phyloP scores from a whole-genome alignment of 2,888 invertebrate species.

The Chrysolina americana region DNA sequence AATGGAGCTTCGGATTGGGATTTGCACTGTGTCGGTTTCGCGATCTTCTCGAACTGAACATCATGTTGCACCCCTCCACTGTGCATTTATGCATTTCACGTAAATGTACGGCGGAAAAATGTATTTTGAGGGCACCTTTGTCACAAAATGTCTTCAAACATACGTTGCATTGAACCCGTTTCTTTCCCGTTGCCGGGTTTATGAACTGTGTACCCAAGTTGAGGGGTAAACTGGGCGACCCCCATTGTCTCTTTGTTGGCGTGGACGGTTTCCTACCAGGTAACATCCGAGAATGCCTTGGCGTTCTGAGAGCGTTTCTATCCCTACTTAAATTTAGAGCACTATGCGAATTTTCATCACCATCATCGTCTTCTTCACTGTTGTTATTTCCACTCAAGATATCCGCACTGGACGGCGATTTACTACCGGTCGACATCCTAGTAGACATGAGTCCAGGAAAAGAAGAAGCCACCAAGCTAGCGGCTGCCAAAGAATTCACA shows the following conservation, averaged over 20 bases:
- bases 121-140: slow-evolving; percentile 99
- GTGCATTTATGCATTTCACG: slow-evolving; percentile 99
- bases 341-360: slow-evolving; percentile 75
- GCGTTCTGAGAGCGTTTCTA: slow-evolving; percentile 69
- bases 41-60: slow-evolving; percentile 97
- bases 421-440: slow-evolving; percentile 71
- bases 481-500: slow-evolving; percentile 72
- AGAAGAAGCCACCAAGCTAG: slow-evolving; percentile 77
- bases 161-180: slow-evolving; percentile 97
- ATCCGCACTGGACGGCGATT: slow-evolving; percentile 68
- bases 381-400: slow-evolving; percentile 67
- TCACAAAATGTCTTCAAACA: slow-evolving; percentile 99
- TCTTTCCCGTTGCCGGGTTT: slow-evolving; percentile 94
- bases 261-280: slow-evolving; percentile 78
- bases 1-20: slow-evolving; percentile 98
- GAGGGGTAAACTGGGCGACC: slow-evolving; percentile 82
- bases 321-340: slow-evolving; percentile 78
- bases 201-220: slow-evolving; percentile 92
- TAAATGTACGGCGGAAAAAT: slow-evolving; percentile 98
- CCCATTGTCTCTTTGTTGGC: slow-evolving; percentile 86
- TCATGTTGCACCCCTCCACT: slow-evolving; percentile 98
- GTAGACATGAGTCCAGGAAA: slow-evolving; percentile 75
- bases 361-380: slow-evolving; percentile 74
- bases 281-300: slow-evolving; percentile 66
- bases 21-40: slow-evolving; percentile 98